These are phyloP conservation scores for Euplexia lucipara DNA, from an alignment of 2,888 invertebrate genomes.

Conservation along the genomic window DNA sequence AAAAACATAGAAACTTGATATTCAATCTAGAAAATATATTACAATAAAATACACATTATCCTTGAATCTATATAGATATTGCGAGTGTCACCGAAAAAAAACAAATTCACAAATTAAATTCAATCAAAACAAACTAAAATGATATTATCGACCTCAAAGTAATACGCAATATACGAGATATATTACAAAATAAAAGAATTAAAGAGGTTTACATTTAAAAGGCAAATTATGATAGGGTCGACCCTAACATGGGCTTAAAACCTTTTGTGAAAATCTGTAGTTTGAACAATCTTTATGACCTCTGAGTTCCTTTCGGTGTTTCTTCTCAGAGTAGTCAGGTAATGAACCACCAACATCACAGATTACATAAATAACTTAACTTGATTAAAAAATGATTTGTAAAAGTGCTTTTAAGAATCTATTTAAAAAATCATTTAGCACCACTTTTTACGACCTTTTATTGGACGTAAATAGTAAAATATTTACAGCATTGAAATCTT, in stretches of 20 bases:
- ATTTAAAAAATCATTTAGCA: too few species aligned
- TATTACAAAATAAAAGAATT: constrained; percentile 13
- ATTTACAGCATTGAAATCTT: too few species aligned
- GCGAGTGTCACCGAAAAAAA: neutral
- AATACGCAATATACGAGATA: constrained; percentile 1
- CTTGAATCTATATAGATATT: constrained; percentile 18
- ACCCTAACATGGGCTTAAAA: constrained; percentile 2
- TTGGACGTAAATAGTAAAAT: too few species aligned
- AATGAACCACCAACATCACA: too few species aligned
- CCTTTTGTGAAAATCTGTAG: constrained; percentile 11
- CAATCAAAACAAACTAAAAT: constrained; percentile 6
- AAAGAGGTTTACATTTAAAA: constrained; percentile 4
- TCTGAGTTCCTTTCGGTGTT: too few species aligned
- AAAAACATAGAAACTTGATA: neutral
- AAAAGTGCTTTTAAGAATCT: too few species aligned
- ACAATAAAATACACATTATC: neutral
- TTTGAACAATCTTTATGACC: too few species aligned
- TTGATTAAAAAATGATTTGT: too few species aligned
- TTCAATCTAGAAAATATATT: neutral
- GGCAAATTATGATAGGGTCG: constrained; percentile 15
- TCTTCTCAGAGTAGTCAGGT: too few species aligned
- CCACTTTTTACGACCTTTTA: too few species aligned
- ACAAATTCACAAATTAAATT: neutral
- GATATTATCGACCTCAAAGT: constrained; percentile 43
- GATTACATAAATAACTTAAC: too few species aligned